Percentiles rank a stretch among this genome's conserved stretches.
Evolutionary conservation across 1,140 invertebrate genomes (phyloP).

Genomic region (Sinonovacula constricta): DNA sequence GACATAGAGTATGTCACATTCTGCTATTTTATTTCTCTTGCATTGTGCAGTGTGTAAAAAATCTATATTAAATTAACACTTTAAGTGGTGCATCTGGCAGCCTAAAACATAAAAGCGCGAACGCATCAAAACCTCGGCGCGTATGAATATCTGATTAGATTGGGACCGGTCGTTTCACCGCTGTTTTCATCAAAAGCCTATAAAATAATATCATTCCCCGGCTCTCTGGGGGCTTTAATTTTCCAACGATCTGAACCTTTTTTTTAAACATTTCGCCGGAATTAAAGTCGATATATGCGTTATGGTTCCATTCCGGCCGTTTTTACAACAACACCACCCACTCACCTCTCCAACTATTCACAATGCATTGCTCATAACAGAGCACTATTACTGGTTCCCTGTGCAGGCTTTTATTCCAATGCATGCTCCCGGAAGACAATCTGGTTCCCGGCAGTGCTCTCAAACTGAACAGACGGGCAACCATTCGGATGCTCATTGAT

Average conservation of each 20-base stretch:
- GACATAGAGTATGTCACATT: no score
- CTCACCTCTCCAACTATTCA: neutral
- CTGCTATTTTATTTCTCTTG: no score
- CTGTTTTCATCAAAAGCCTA: slow-evolving; percentile 20
- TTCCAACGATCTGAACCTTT: slow-evolving; percentile 24
- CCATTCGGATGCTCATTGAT: neutral
- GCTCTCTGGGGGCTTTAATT: slow-evolving; percentile 27
- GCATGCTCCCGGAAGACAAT: no score
- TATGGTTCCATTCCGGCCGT: neutral
- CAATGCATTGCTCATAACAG: neutral
- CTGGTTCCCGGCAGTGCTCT: no score
- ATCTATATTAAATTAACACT: slow-evolving; percentile 26
- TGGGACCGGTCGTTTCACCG: neutral
- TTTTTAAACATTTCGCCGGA: neutral
- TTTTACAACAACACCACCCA: slow-evolving; percentile 5
- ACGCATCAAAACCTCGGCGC: neutral
- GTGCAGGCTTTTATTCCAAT: neutral
- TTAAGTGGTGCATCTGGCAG: slow-evolving; percentile 14
- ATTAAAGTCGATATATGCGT: neutral
- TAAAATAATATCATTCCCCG: slow-evolving; percentile 16
- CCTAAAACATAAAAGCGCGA: slow-evolving; percentile 19
- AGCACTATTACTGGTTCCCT: neutral
- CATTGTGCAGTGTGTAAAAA: slow-evolving; percentile 19
- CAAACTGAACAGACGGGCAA: slow-evolving; percentile 33
- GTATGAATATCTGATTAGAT: slow-evolving; percentile 16